Evolutionary conservation across 2,888 invertebrate genomes (phyloP), one percentile per base, ranked within the genome.

Genomic region (Drymonia ruficornis): DNA sequence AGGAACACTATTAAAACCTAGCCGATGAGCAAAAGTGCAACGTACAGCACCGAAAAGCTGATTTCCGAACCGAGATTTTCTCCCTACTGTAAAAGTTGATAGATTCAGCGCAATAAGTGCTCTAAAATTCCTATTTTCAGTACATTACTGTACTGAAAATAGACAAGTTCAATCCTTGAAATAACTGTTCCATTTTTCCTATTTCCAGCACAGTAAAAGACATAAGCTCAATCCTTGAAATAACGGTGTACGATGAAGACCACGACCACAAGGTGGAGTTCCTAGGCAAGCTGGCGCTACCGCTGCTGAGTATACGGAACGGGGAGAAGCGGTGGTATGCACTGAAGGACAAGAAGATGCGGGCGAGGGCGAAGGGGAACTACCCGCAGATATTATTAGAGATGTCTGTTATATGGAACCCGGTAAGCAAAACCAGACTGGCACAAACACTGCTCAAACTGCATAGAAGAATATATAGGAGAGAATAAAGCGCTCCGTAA

Each of bases 251-350:
- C 84, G 99, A 99, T 80, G 99, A 99, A 89, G 99, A 99, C 84
- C 95, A 98, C 59, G 98, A 99, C 83, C 99, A 99, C 84, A 99
- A 99, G 86, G 98, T 98, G 12, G 99, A 99, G 85, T 99, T 99
- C 83, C 92, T 99, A 13, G 99, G 99, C 0, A 98, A 97, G 86
- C 93, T 99, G 11, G 95, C 96, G 3, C 95, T 99, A 69, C 99
- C 99, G 0, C 85, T 99, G 49, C 87, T 99, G 53, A 94, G 95
- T 74, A 96, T 99, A 68, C 94, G 96, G 64, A 98, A 97, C 78
- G 97, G 98, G 0, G 98, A 98, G 79, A 98, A 98, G 81, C 93
- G 97, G 63, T 99, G 99, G 99, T 99, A 98, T 84, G 96, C 97
- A 0, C 89, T 99, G 44, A 99, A 99, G 81, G 99, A 99, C 83